These are phyloP conservation scores for Actenoides lindsayi DNA, from an alignment of 2,113 vertebrate genomes.

Conservation along the genomic window DNA sequence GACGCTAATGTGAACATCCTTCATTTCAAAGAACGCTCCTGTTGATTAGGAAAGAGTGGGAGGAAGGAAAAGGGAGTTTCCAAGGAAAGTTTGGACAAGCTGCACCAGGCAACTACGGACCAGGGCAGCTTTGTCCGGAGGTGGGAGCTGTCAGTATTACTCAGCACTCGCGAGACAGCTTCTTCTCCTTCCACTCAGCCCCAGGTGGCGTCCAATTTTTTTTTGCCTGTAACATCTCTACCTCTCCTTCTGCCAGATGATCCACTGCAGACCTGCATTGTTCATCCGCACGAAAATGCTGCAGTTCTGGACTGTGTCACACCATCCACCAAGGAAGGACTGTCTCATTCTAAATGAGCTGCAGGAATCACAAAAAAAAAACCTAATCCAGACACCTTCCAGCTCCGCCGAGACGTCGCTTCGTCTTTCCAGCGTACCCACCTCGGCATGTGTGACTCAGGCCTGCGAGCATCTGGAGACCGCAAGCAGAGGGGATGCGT, in stretches of 20 bases:
- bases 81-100: not conserved
- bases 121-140: not conserved
- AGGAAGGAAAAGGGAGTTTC: not conserved
- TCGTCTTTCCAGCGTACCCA: not conserved
- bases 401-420: not conserved
- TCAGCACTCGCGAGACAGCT: not conserved
- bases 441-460: conserved; percentile 8
- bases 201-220: not conserved
- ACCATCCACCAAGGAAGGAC: not conserved
- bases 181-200: not conserved
- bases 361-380: not conserved
- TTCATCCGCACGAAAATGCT: not conserved
- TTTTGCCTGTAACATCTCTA: not conserved
- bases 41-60: not conserved
- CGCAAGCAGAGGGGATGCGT: not conserved
- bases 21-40: not conserved
- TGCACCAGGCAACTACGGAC: not conserved
- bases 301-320: not conserved
- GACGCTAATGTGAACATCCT: fast-evolving
- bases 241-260: not conserved
- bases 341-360: not conserved
- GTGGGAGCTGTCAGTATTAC: not conserved
- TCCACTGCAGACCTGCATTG: not conserved
- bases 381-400: conserved; percentile 31
- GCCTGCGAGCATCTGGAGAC: not conserved